These are phyloP conservation scores for Naja naja DNA, from an alignment of 2,113 vertebrate genomes.

Conservation along the genomic window DNA sequence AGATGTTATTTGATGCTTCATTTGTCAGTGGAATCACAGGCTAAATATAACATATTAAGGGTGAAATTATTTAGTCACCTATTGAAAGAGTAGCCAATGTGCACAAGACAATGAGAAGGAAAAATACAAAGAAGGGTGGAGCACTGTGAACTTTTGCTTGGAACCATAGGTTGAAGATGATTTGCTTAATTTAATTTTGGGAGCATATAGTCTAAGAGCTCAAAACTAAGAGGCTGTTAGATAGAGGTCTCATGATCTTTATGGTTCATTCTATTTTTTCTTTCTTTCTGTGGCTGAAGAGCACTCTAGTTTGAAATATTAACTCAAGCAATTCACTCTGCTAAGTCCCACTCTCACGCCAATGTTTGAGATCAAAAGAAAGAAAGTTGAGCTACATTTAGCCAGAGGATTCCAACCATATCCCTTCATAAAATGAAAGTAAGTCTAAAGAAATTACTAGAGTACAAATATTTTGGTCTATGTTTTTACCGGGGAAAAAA, in stretches of 20 bases:
- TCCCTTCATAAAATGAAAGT: background rate
- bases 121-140: background rate
- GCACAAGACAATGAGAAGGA: background rate
- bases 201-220: background rate
- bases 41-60: accelerated
- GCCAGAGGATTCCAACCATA: background rate
- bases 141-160: background rate
- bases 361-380: background rate
- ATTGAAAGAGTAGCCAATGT: background rate
- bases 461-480: background rate
- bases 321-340: background rate
- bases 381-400: background rate
- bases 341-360: background rate
- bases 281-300: background rate
- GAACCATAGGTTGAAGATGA: background rate
- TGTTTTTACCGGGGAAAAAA: background rate
- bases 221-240: background rate
- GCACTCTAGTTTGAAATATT: background rate
- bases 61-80: background rate
- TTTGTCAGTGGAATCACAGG: conserved; percentile 5
- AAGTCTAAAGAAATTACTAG: background rate
- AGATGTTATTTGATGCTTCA: conserved; percentile 6
- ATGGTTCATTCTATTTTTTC: background rate
- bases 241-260: background rate
- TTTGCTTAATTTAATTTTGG: background rate